A percentile compares a stretch with the other conserved stretches of the same genome.
Conservation (phyloP, 2,888 invertebrate genomes). For the Morpho helenor region DNA sequence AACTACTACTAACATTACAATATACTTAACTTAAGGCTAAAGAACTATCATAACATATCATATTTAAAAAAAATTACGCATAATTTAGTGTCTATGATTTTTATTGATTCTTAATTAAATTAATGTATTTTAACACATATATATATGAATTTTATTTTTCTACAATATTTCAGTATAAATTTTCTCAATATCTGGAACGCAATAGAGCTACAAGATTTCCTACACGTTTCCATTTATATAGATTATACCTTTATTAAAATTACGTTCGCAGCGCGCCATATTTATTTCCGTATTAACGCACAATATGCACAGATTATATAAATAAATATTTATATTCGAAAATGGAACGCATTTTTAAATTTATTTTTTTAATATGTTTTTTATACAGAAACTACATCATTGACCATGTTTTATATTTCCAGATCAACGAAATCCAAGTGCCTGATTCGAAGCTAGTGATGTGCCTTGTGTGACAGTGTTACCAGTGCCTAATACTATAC, state of each 20-base stretch:
- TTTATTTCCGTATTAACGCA: neutral
- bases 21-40: neutral
- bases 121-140: too few species aligned
- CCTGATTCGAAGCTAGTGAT: conserved; percentile 51
- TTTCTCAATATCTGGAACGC: too few species aligned
- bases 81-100: too few species aligned
- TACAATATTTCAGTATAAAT: too few species aligned
- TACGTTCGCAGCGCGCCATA: too few species aligned
- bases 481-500: conserved; percentile 37
- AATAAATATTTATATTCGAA: conserved; percentile 4
- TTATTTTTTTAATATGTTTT: neutral
- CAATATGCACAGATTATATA: conserved; percentile 16
- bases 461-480: conserved; percentile 68
- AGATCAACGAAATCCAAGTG: conserved; percentile 51
- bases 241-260: too few species aligned
- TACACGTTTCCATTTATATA: too few species aligned
- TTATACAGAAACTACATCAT: neutral
- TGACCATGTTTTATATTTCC: conserved; percentile 35
- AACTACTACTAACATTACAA: neutral
- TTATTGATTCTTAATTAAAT: too few species aligned
- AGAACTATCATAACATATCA: too few species aligned
- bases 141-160: too few species aligned
- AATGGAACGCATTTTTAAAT: conserved; percentile 18
- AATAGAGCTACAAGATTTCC: too few species aligned
- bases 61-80: too few species aligned